Conservation (phyloP, 2,797 vertebrate genomes). For the Mallotus villosus region DNA sequence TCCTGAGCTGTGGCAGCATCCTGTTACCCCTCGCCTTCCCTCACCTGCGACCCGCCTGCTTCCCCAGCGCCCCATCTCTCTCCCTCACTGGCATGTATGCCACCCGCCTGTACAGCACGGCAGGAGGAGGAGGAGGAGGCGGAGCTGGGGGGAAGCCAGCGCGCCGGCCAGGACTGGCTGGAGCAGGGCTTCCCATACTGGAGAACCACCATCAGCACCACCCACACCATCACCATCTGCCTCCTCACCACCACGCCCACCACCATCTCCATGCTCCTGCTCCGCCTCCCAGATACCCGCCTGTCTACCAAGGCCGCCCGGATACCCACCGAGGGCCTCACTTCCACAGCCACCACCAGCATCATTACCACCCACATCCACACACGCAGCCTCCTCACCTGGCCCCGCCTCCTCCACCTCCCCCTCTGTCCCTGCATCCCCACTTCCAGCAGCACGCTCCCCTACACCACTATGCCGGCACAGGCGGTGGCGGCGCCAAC, state of each 20-base stretch:
- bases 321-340: constrained; percentile 63
- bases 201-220: constrained; percentile 63
- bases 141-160: constrained; percentile 66
- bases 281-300: constrained; percentile 52
- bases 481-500: fast-evolving
- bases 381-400: constrained; percentile 56
- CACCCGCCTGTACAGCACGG: constrained; percentile 67
- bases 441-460: constrained; percentile 65
- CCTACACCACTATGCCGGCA: constrained; percentile 39
- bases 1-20: constrained; percentile 64
- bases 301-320: constrained; percentile 66
- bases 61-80: constrained; percentile 3
- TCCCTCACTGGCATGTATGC: constrained; percentile 66
- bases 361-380: constrained; percentile 44
- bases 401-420: constrained; percentile 43
- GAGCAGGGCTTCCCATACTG: constrained; percentile 54
- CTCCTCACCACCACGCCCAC: constrained; percentile 47
- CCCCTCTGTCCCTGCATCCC: constrained; percentile 35
- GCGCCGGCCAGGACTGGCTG: constrained; percentile 61
- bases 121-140: constrained; percentile 19
- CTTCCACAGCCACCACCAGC: constrained; percentile 65
- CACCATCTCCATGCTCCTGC: constrained; percentile 50
- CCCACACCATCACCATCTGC: constrained; percentile 41
- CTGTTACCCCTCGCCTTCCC: constrained; percentile 34
- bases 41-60: constrained; percentile 14